phyloP scores from a whole-genome alignment of 2,888 invertebrate genomes.

The Hylaea fasciaria region DNA sequence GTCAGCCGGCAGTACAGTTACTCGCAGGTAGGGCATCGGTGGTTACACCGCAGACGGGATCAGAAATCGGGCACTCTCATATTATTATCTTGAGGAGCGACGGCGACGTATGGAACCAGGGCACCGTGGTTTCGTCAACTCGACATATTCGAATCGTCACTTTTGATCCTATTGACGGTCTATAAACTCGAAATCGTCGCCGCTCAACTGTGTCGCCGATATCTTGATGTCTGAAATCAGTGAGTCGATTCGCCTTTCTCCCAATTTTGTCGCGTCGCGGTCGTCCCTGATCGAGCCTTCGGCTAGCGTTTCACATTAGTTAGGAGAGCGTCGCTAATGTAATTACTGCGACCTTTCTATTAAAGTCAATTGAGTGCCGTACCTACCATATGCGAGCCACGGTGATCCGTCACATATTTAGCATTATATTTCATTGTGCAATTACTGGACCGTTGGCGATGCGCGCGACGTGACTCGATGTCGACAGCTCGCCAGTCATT shows the following conservation, averaged over 20 bases:
- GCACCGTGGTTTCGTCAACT: constrained; percentile 3
- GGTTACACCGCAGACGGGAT: constrained; percentile 2
- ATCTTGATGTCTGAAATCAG: constrained; percentile 37
- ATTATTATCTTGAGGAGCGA: too few relatives aligned
- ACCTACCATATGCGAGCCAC: constrained; percentile 29
- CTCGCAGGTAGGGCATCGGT: background rate
- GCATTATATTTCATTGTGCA: constrained; percentile 53
- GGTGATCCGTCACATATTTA: constrained; percentile 32
- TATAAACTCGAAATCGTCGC: constrained; percentile 33
- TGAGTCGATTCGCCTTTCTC: constrained; percentile 43
- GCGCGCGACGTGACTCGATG: constrained; percentile 52
- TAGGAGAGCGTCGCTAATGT: constrained; percentile 64
- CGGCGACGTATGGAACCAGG: constrained; percentile 6
- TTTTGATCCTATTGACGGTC: constrained; percentile 19
- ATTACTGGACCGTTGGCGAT: constrained; percentile 53
- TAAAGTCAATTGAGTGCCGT: constrained; percentile 67
- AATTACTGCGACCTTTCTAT: constrained; percentile 74
- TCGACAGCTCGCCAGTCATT: constrained; percentile 53
- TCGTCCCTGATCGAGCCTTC: constrained; percentile 37
- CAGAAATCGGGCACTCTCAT: constrained; percentile 11
- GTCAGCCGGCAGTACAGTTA: constrained; percentile 61
- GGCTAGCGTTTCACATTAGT: constrained; percentile 59
- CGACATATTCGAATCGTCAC: background rate
- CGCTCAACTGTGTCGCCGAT: constrained; percentile 38
- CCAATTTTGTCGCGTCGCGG: constrained; percentile 37